These are phyloP conservation scores for Naso thynnoides DNA, from an alignment of 2,797 vertebrate genomes.

Conservation along the genomic window DNA sequence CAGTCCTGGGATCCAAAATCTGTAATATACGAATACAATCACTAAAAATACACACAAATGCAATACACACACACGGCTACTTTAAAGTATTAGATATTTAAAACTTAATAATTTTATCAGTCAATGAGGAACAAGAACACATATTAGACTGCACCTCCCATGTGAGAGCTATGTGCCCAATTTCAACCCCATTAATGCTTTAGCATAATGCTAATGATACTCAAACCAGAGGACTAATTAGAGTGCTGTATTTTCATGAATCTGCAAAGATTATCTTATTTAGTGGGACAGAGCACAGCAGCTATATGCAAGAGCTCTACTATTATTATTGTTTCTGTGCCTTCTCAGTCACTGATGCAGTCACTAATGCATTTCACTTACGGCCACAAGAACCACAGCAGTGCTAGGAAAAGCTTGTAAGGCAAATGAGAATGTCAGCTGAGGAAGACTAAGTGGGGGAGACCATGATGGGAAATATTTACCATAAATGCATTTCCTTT, in stretches of 20 bases:
- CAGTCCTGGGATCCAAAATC: conserved; percentile 97
- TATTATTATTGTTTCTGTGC: conserved; percentile 32
- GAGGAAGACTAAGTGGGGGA: conserved; percentile 18
- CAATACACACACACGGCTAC: not conserved
- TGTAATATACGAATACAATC: conserved; percentile 77
- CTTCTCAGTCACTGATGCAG: conserved; percentile 48
- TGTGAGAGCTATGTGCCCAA: not conserved
- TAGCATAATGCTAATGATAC: not conserved
- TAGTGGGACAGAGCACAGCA: conserved; percentile 6
- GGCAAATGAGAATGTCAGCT: conserved; percentile 32
- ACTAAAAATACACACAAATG: conserved; percentile 1
- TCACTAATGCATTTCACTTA: conserved; percentile 65
- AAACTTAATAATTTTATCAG: not conserved
- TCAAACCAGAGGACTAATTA: not conserved
- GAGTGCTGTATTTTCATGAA: conserved; percentile 21
- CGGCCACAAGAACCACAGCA: conserved; percentile 41
- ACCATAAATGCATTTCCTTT: conserved; percentile 10
- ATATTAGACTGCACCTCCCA: not conserved
- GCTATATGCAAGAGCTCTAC: conserved; percentile 8
- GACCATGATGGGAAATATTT: not conserved
- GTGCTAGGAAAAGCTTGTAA: conserved; percentile 26
- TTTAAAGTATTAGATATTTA: not conserved
- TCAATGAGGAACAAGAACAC: not conserved
- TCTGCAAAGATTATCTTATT: conserved; percentile 13
- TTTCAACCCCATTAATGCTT: not conserved